A percentile compares a stretch with the other conserved stretches of the same genome.
Conservation (phyloP, 2,797 vertebrate species). For the Linurgus olivaceus region DNA sequence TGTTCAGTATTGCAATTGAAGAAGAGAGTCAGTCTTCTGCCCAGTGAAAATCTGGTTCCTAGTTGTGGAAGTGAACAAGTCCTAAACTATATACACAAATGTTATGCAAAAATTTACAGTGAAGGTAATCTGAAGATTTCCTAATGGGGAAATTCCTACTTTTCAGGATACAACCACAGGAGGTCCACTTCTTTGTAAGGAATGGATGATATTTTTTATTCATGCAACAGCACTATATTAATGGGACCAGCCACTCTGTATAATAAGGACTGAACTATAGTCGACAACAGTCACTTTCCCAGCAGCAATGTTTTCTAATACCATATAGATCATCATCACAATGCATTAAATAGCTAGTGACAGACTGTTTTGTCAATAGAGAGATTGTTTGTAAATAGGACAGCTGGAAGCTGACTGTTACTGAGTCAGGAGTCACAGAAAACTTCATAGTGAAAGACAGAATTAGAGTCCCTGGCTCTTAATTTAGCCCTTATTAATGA, state of each 20-base stretch:
- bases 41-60: neutral
- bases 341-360: slow-evolving; percentile 53
- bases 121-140: neutral
- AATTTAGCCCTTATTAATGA: neutral
- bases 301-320: slow-evolving; percentile 8
- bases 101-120: neutral
- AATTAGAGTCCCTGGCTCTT: neutral
- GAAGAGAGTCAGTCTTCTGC: neutral
- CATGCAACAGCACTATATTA: neutral
- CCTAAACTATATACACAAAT: neutral
- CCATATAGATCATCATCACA: slow-evolving; percentile 38
- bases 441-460: neutral
- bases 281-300: slow-evolving; percentile 11
- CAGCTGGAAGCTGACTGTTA: slow-evolving; percentile 28
- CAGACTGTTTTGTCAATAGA: slow-evolving; percentile 64
- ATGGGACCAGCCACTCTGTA: neutral
- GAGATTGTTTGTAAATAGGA: slow-evolving; percentile 57
- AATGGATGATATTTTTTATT: neutral
- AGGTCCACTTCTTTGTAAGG: neutral
- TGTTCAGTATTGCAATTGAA: neutral
- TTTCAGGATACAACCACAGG: neutral
- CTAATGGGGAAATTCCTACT: neutral
- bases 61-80: neutral
- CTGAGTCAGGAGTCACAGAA: slow-evolving; percentile 48
- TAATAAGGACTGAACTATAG: neutral